Evolutionary conservation across 2,797 vertebrate genomes (phyloP).

Genomic region (Borostomias antarcticus): DNA sequence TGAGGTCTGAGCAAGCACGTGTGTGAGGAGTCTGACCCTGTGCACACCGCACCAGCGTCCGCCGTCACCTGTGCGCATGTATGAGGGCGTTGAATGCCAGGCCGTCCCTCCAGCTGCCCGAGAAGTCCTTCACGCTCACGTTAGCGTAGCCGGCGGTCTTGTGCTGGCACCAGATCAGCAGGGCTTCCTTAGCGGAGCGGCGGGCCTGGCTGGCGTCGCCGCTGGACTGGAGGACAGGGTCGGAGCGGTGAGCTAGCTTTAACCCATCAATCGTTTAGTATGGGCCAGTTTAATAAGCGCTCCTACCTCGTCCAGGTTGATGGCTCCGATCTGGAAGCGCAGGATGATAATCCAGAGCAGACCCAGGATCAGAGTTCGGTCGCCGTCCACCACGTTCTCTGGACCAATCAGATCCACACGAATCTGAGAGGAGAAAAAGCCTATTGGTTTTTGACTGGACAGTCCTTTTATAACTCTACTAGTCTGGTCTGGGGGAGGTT

Average conservation of each 20-base stretch:
- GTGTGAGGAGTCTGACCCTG: neutral
- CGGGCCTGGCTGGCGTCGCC: slow-evolving; percentile 75
- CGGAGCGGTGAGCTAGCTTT: too few species aligned
- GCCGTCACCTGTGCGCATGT: slow-evolving; percentile 87
- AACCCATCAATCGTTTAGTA: too few species aligned
- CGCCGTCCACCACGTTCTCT: slow-evolving; percentile 92
- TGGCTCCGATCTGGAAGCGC: slow-evolving; percentile 87
- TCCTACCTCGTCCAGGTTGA: slow-evolving; percentile 85
- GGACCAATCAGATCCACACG: slow-evolving; percentile 88
- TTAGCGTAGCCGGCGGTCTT: slow-evolving; percentile 85
- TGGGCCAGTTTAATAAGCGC: too few species aligned
- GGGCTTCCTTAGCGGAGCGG: slow-evolving; percentile 86
- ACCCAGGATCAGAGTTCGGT: slow-evolving; percentile 87
- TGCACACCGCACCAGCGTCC: too few species aligned
- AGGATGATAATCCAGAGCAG: slow-evolving; percentile 95
- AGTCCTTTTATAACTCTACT: too few species aligned
- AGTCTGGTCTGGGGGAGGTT: too few species aligned
- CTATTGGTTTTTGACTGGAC: too few species aligned
- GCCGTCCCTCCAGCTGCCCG: slow-evolving; percentile 87
- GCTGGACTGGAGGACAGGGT: slow-evolving; percentile 65
- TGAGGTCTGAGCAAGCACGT: neutral
- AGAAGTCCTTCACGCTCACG: slow-evolving; percentile 86
- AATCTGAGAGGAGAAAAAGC: slow-evolving; percentile 69
- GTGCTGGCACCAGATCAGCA: slow-evolving; percentile 90
- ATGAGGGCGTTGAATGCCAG: slow-evolving; percentile 90